Base-by-base conservation (phyloP, 2,113 vertebrate genomes). In the Pelodiscus sinensis region DNA sequence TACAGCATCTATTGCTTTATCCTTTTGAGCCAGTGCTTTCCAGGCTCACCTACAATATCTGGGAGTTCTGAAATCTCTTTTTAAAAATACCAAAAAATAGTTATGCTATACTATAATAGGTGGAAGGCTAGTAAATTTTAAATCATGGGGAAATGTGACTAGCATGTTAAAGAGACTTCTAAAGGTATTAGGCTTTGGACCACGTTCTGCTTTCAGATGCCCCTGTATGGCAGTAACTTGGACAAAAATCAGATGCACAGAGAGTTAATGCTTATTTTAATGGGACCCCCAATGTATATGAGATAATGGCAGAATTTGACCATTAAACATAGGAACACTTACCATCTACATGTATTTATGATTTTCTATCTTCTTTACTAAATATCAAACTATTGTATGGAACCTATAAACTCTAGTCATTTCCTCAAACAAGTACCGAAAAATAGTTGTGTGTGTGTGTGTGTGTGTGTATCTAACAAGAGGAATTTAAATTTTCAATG, bases 41-140 rank as follows among this genome's bases (percentile, higher is more conserved):
- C 29, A 73, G 86, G 73, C 80, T 96, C 90, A 90, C 89, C 81
- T 90, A 68, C 73, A 94, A 58, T 29, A 93, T 38, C 91, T 81
- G 75, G 93, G 87, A 94, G 44, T 96, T 97, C 86, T 94, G 81
- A 92, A 88, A 96, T 91, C 68, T 86, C 56, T 87, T 85, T 94
- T 57, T 85, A 60, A 92, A 91, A 88, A 87, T 58, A 65, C 15
- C 80, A 62, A 16, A 93, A 96, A 52, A 95, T 80, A 78, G 5
- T 65, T 21, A 87, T 84, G 79, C 19, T 94, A 89, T 92, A 83
- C 25, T 80, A 31, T 91, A 87, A 89, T 79, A 79, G 25, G 22
- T 31, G 86, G 92, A 95, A 50, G 92, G 22, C 54, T 21, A 91
- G 65, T 60, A 93, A 94, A 84, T 92, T 94, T 83, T 93, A 95